These are phyloP conservation scores for Schlechtendalia chinensis DNA, from an alignment of 1,140 invertebrate genomes.

Conservation along the genomic window DNA sequence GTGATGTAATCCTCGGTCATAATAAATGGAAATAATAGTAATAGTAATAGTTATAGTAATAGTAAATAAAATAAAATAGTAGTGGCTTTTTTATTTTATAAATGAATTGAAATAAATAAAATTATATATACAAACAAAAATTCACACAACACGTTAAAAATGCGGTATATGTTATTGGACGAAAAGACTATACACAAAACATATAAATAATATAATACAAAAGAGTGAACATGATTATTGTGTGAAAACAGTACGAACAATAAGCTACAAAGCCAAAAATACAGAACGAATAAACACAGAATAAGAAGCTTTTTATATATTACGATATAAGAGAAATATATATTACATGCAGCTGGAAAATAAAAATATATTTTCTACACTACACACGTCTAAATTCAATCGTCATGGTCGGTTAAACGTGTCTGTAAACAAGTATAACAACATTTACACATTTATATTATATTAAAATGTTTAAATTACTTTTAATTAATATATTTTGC, in stretches of 20 bases:
- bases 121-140: conserved; percentile 12
- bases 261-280: conserved; percentile 42
- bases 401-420: conserved; percentile 1
- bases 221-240: neutral
- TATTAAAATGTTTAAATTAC: no score
- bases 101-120: conserved; percentile 3
- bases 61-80: neutral
- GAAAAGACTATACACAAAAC: conserved; percentile 25
- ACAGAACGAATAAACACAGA: conserved; percentile 38
- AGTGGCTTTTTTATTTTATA: neutral
- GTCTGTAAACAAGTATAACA: neutral
- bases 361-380: neutral
- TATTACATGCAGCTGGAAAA: conserved; percentile 26
- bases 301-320: conserved; percentile 36
- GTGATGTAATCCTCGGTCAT: neutral
- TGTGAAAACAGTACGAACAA: neutral
- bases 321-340: conserved; percentile 4
- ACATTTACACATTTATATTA: no score
- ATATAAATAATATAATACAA: neutral
- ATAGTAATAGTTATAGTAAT: no score
- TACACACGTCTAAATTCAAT: neutral
- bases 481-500: no score
- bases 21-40: neutral
- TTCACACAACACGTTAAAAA: conserved; percentile 46
- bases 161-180: conserved; percentile 24